phyloP scores from a whole-genome alignment of 2,888 invertebrate species.

The Ectemnius lituratus region DNA sequence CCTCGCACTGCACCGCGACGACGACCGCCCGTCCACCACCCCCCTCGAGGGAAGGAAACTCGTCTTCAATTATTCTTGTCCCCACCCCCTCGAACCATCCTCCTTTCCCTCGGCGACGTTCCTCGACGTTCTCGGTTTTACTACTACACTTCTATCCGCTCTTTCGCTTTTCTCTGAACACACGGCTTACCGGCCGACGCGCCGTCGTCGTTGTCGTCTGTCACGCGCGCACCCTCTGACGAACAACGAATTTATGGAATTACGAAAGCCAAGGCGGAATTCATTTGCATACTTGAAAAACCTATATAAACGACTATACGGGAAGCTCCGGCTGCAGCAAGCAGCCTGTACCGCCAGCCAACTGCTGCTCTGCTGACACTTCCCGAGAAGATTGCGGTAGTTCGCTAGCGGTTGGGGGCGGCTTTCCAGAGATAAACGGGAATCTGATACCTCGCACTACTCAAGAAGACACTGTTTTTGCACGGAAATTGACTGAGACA shows the following conservation, averaged over 20 bases:
- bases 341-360: no score
- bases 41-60: slow-evolving; percentile 70
- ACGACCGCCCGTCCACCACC: slow-evolving; percentile 46
- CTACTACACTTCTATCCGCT: background rate
- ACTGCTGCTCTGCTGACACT: slow-evolving; percentile 21
- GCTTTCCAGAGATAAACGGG: no score
- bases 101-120: slow-evolving; percentile 31
- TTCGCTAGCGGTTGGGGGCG: slow-evolving; percentile 15
- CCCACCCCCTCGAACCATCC: slow-evolving; percentile 50
- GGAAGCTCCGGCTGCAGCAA: no score
- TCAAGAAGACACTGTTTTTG: background rate
- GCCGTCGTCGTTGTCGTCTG: slow-evolving; percentile 60
- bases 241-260: slow-evolving; percentile 71
- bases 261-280: slow-evolving; percentile 65
- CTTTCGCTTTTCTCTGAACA: slow-evolving; percentile 36
- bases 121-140: slow-evolving; percentile 37
- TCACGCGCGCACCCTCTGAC: slow-evolving; percentile 66
- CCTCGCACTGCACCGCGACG: slow-evolving; percentile 52
- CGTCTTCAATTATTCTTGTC: slow-evolving; percentile 75
- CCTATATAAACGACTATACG: no score
- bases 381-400: slow-evolving; percentile 32
- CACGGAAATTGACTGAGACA: slow-evolving; percentile 13
- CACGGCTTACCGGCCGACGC: slow-evolving; percentile 59
- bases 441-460: no score
- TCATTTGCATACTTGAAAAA: slow-evolving; percentile 71